phyloP scores from a whole-genome alignment of 2,113 vertebrate genomes.

The Daboia siamensis region DNA sequence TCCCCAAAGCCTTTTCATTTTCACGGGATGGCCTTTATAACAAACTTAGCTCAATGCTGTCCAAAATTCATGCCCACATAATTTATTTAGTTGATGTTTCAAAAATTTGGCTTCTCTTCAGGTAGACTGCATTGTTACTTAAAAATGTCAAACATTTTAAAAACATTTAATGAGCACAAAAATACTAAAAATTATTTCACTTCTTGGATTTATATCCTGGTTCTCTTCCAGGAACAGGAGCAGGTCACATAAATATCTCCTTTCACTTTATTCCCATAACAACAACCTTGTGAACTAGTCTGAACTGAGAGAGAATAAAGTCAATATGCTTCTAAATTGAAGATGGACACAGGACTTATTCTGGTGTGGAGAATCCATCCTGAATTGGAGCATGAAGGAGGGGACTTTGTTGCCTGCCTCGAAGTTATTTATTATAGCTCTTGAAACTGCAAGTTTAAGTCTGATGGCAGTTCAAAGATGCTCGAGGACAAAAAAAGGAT shows the following conservation, averaged over 20 bases:
- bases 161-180: not conserved
- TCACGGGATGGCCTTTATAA: not conserved
- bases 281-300: not conserved
- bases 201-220: not conserved
- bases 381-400: not conserved
- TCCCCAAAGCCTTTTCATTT: constrained; percentile 45
- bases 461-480: not conserved
- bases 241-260: not conserved
- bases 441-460: not conserved
- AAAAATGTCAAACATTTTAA: not conserved
- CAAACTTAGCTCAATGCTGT: not conserved
- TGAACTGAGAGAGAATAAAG: not conserved
- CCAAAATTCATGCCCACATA: not conserved
- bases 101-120: not conserved
- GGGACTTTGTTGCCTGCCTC: not conserved
- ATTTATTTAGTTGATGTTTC: not conserved
- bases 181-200: not conserved
- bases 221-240: not conserved
- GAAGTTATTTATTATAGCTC: too few species aligned
- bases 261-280: not conserved
- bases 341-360: not conserved
- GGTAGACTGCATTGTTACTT: not conserved
- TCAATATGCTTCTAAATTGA: not conserved
- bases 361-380: not conserved
- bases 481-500: not conserved